A percentile compares a stretch with the other conserved stretches of the same genome.
These are phyloP conservation scores for Drosophila fungiperda DNA, from an alignment of 2,888 invertebrate species.

Conservation along the genomic window DNA sequence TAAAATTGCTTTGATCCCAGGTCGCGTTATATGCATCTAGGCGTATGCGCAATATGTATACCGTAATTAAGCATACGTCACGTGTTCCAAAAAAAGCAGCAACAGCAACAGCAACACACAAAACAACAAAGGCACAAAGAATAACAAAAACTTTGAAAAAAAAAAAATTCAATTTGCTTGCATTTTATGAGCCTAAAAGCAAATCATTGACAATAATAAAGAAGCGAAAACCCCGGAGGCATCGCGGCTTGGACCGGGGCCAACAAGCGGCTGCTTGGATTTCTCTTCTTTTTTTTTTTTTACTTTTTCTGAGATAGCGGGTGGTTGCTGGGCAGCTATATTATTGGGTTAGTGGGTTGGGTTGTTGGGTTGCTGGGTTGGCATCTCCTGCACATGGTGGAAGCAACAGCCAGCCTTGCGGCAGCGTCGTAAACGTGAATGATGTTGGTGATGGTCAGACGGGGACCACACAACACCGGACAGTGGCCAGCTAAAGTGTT, in stretches of 20 bases:
- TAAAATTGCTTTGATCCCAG: conserved; percentile 12
- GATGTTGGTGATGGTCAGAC: conserved; percentile 70
- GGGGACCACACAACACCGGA: conserved; percentile 62
- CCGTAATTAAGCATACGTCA: conserved; percentile 59
- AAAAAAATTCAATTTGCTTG: conserved; percentile 74
- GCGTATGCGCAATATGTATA: conserved; percentile 49
- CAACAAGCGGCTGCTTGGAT: conserved; percentile 28
- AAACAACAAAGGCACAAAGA: conserved; percentile 13
- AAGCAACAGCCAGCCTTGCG: conserved; percentile 62
- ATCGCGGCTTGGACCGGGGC: conserved; percentile 44
- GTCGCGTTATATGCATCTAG: conserved; percentile 26
- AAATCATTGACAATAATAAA: conserved; percentile 80
- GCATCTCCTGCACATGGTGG: conserved; percentile 14
- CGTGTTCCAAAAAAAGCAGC: conserved; percentile 30
- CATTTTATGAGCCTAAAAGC: conserved; percentile 76
- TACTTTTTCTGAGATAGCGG: background rate
- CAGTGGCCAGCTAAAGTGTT: conserved; percentile 71
- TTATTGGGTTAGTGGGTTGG: background rate
- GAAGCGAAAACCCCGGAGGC: conserved; percentile 33
- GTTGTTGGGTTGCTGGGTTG: conserved; percentile 1
- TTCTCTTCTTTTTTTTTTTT: background rate
- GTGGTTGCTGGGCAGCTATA: background rate
- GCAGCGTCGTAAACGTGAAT: conserved; percentile 73
- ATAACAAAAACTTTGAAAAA: conserved; percentile 8
- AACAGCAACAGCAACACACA: background rate